Evolutionary conservation across 2,888 invertebrate genomes (phyloP), one percentile per base, ranked within the genome.

Genomic region (Taphrorychus bicolor): DNA sequence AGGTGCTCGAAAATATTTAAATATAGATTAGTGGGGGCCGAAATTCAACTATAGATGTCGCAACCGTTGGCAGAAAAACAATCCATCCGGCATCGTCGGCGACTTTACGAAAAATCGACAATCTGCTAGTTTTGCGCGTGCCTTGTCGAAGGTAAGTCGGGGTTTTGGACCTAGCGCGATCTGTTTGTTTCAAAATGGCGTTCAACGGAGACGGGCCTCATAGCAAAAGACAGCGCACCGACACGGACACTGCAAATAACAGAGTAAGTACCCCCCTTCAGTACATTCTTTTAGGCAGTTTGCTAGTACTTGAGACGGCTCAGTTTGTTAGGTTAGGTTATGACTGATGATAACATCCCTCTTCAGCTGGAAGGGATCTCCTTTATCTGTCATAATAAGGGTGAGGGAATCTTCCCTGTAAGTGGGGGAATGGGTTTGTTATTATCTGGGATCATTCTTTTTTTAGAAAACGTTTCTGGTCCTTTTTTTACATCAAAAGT

Each of bases 161-260:
- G 61, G 70, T 75, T 73, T 65, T 71, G 63, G 59, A 60, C 65
- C 62, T 59, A 70, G 70, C 63, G 73, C 72, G 70, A 70, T 72
- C 72, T 72, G 75, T 73, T 86, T 87, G 85, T 85, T 87, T 83
- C 85, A 87, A 84, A 83, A 88, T 88, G 88, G 88, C 88, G 87
- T 88, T 88, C 86, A 88, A 88, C 85, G 88, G 88, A 80, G 87
- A 88, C 85, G 86, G 87, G 72, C 83, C 83, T 70, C 82, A 82
- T 73, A 81, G 79, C 73, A 84, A 84, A 81, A 78, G 83, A 76
- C 83, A 82, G 73, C 80, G 83, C 71, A 83, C 82, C 65, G 84
- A 83, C 73, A 76, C 79, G 59, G 83, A 83, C 72, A 76, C 82
- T 24, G 80, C 79, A 62, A 83, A 81, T 73, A 83, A 82, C 74